Evolutionary conservation across 2,888 invertebrate genomes (phyloP).

Genomic region (Crioceris asparagi): DNA sequence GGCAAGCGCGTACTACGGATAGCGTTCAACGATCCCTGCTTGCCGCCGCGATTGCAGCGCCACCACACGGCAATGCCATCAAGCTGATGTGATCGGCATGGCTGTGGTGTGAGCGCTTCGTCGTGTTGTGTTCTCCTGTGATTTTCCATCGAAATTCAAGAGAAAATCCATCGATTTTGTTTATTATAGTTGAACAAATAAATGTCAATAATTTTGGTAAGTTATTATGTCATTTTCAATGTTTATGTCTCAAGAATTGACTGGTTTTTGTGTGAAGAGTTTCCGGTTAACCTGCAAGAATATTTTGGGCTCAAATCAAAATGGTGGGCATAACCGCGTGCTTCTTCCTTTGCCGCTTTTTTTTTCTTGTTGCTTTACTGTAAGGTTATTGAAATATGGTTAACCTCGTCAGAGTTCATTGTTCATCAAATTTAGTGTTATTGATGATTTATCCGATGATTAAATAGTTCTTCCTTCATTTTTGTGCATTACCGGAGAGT

Average conservation of each 20-base stretch:
- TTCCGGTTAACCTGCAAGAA: slow-evolving; percentile 39
- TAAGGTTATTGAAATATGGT: slow-evolving; percentile 12
- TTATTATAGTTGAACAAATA: slow-evolving; percentile 15
- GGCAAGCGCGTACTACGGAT: slow-evolving; percentile 32
- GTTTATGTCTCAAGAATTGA: slow-evolving; percentile 12
- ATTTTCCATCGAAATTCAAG: slow-evolving; percentile 24
- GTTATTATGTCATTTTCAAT: slow-evolving; percentile 16
- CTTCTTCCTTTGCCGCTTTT: slow-evolving; percentile 31
- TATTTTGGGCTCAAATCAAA: slow-evolving; percentile 35
- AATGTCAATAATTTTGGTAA: slow-evolving; percentile 15
- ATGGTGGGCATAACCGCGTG: slow-evolving; percentile 39
- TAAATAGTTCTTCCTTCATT: too few relatives aligned
- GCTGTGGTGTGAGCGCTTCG: slow-evolving; percentile 25
- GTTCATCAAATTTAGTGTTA: slow-evolving; percentile 7
- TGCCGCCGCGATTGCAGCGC: slow-evolving; percentile 26
- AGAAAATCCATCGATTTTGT: slow-evolving; percentile 19
- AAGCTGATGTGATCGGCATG: slow-evolving; percentile 30
- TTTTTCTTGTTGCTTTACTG: slow-evolving; percentile 15
- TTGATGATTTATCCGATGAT: too few relatives aligned
- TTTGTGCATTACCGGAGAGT: slow-evolving; percentile 9
- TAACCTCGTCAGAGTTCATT: slow-evolving; percentile 9
- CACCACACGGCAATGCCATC: slow-evolving; percentile 28
- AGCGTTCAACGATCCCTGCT: slow-evolving; percentile 37
- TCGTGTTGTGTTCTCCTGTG: slow-evolving; percentile 16
- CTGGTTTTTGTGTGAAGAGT: slow-evolving; percentile 25